Evolutionary conservation across 2,888 invertebrate species (phyloP).

Genomic region (Xanthorhoe spadicearia): DNA sequence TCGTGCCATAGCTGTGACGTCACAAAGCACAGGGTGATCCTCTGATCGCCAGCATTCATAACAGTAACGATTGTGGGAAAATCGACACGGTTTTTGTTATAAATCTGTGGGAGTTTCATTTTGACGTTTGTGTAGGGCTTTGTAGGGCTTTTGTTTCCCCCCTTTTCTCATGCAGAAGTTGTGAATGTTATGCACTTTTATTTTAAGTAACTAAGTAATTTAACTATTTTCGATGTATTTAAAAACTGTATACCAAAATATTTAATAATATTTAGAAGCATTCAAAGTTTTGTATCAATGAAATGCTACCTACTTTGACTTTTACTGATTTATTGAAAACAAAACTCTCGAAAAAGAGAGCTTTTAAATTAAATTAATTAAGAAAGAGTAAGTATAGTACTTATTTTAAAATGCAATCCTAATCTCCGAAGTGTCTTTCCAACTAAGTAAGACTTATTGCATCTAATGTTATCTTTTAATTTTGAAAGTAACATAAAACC

Average conservation of each 20-base stretch:
- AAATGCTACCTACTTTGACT: too few species aligned
- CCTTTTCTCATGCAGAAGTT: conserved; percentile 27
- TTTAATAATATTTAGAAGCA: too few species aligned
- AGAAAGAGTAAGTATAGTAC: too few species aligned
- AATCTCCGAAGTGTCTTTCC: neutral
- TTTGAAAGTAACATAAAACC: conserved; percentile 57
- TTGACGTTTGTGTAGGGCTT: conserved; percentile 63
- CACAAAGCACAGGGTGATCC: conserved; percentile 67
- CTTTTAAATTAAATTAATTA: too few species aligned
- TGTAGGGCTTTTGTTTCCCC: conserved; percentile 59
- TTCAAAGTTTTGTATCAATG: too few species aligned
- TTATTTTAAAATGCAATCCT: too few species aligned
- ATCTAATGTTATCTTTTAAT: conserved; percentile 55
- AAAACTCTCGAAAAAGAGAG: too few species aligned
- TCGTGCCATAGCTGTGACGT: conserved; percentile 57
- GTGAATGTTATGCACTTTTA: neutral
- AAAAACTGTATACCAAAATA: too few species aligned
- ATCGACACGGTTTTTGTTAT: conserved; percentile 77
- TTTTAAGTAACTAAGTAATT: too few species aligned
- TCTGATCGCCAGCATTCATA: conserved; percentile 73
- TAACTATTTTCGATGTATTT: too few species aligned
- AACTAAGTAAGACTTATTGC: conserved; percentile 17
- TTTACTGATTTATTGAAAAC: too few species aligned
- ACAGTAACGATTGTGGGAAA: conserved; percentile 80
- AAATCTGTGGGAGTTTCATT: conserved; percentile 82